Base-by-base conservation (phyloP, 2,797 vertebrate species). In the Nannoperca obscura region DNA sequence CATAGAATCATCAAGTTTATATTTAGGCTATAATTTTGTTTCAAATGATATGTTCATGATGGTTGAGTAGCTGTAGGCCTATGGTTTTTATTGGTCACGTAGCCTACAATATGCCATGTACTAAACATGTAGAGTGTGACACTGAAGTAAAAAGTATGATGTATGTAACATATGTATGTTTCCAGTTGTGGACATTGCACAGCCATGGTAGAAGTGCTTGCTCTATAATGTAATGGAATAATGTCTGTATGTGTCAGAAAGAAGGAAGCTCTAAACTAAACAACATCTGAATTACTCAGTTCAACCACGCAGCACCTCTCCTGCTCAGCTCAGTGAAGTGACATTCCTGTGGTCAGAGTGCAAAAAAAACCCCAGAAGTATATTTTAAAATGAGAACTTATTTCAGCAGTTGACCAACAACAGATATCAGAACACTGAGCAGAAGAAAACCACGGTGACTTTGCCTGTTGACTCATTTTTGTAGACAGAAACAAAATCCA, bases 361-460 rank as follows among this genome's bases (percentile, higher is more conserved):
- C 50, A 42, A 49, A 38, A 32, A 38, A 65, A 47, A 80, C 70
- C 84, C 71, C 5, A 80, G 89, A 92, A 90, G 77, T 83, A 10
- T 12, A 5, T 75, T 79, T 68, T 60, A 47, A 83, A 88, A 82
- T 74, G 79, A 82, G 78, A 88, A 80, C 52, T 81, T 27, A 27
- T 68, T 65, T 76, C 12, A 32, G 59, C 9, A 3, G 68, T 68
- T 73, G 53, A 63, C 55, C 40, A 68, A 22, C 38, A 70, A 5
- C 52, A 52, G 22, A 46, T 7, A 32, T 11, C 1, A 40, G 4
- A 66, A 50, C 22, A 40, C 27, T 12, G 0, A 67, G 11, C n/a
- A 68, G 5, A 55, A 15, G 24, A 53, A 7, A 72, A 68, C n/a
- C 22, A 40, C 59, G 53, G 44, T 55, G 2, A 61, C 52, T n/a